phyloP scores from a whole-genome alignment of 2,888 invertebrate genomes.

The Axea sp. region DNA sequence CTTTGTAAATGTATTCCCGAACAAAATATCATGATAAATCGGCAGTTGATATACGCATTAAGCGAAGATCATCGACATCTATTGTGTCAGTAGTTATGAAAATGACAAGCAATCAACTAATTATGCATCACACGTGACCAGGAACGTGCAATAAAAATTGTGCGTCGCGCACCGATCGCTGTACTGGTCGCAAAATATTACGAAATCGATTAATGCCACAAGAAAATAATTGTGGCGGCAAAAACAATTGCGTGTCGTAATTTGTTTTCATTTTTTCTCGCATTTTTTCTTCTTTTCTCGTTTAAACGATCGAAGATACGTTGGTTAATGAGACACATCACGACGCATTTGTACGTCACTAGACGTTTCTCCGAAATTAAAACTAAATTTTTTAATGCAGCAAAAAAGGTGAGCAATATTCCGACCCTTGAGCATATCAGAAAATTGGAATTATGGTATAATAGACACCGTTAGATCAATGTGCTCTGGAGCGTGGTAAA shows the following conservation, averaged over 20 bases:
- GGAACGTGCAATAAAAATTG: slow-evolving; percentile 57
- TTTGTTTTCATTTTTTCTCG: slow-evolving; percentile 26
- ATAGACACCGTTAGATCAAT: slow-evolving; percentile 33
- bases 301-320: slow-evolving; percentile 2
- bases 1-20: slow-evolving; percentile 53
- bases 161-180: neutral
- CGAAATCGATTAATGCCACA: slow-evolving; percentile 44
- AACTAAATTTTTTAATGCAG: neutral
- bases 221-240: slow-evolving; percentile 22
- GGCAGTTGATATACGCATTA: slow-evolving; percentile 45
- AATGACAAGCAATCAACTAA: slow-evolving; percentile 47
- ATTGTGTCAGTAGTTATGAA: slow-evolving; percentile 60
- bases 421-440: slow-evolving; percentile 10
- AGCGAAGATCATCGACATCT: slow-evolving; percentile 46
- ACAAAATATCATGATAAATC: slow-evolving; percentile 52
- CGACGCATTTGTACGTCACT: neutral
- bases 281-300: neutral
- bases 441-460: slow-evolving; percentile 36
- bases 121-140: slow-evolving; percentile 52
- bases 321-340: neutral
- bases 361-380: neutral
- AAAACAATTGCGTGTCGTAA: slow-evolving; percentile 19
- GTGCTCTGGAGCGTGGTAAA: slow-evolving; percentile 4
- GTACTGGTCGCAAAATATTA: slow-evolving; percentile 18
- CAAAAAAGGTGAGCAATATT: neutral